phyloP scores from a whole-genome alignment of 2,113 vertebrate species.

The Colistium nudipinnis region DNA sequence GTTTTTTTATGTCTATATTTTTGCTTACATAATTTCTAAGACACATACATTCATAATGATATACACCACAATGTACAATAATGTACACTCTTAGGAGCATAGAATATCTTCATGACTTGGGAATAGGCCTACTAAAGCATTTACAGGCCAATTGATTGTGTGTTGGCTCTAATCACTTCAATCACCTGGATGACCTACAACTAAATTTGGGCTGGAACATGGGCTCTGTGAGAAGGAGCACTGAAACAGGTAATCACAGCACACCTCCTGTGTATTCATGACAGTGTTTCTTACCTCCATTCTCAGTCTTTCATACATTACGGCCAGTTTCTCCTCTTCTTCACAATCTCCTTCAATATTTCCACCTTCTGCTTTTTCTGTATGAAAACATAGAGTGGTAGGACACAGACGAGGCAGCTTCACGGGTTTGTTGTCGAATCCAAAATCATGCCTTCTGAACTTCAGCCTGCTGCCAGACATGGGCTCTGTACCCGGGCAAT shows the following conservation, averaged over 20 bases:
- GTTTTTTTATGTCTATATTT: too few species aligned
- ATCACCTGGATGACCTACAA: too few species aligned
- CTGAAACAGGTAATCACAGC: background rate
- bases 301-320: slow-evolving; percentile 85
- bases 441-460: slow-evolving; percentile 46
- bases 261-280: background rate
- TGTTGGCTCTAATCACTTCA: too few species aligned
- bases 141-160: too few species aligned
- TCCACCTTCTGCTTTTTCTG: slow-evolving; percentile 8
- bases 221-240: too few species aligned
- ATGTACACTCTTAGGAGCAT: too few species aligned
- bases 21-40: too few species aligned
- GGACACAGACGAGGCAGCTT: slow-evolving; percentile 16
- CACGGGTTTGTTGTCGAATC: slow-evolving; percentile 32
- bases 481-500: slow-evolving; percentile 62
- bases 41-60: too few species aligned
- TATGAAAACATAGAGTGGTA: slow-evolving; percentile 39
- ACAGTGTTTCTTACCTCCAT: slow-evolving; percentile 82
- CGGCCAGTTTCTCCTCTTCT: slow-evolving; percentile 83
- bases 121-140: too few species aligned
- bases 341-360: slow-evolving; percentile 53
- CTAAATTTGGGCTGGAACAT: too few species aligned
- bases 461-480: slow-evolving; percentile 16
- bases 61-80: too few species aligned
- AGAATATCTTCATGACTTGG: too few species aligned